Evolutionary conservation across 1,140 invertebrate genomes (phyloP).

Genomic region (Drosophila melanogaster): Release_6_plus_ISO1_MT NT_033777.3:18263501-18264000

Average conservation of each 20-base stretch:
- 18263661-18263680: slow-evolving; percentile 67
- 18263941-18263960: slow-evolving; percentile 79
- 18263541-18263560: slow-evolving; percentile 78
- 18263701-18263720: slow-evolving; percentile 17
- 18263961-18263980: slow-evolving; percentile 67
- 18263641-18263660: slow-evolving; percentile 78
- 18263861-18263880: slow-evolving; percentile 33
- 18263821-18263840: slow-evolving; percentile 71
- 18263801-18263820: slow-evolving; percentile 72
- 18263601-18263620: slow-evolving; percentile 49
- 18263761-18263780: slow-evolving; percentile 62
- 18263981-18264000: slow-evolving; percentile 13
- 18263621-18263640: slow-evolving; percentile 66
- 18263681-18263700: slow-evolving; percentile 24
- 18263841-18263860: slow-evolving; percentile 9
- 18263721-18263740: slow-evolving; percentile 22
- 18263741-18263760: slow-evolving; percentile 1
- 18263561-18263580: slow-evolving; percentile 56
- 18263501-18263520: slow-evolving; percentile 44
- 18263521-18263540: slow-evolving; percentile 47
- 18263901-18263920: slow-evolving; percentile 84
- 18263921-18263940: slow-evolving; percentile 83
- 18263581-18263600: slow-evolving; percentile 40
- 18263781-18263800: slow-evolving; percentile 50
- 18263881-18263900: slow-evolving; percentile 66